Base-by-base conservation (phyloP, 2,113 vertebrate genomes). In the Aegithalos caudatus region DNA sequence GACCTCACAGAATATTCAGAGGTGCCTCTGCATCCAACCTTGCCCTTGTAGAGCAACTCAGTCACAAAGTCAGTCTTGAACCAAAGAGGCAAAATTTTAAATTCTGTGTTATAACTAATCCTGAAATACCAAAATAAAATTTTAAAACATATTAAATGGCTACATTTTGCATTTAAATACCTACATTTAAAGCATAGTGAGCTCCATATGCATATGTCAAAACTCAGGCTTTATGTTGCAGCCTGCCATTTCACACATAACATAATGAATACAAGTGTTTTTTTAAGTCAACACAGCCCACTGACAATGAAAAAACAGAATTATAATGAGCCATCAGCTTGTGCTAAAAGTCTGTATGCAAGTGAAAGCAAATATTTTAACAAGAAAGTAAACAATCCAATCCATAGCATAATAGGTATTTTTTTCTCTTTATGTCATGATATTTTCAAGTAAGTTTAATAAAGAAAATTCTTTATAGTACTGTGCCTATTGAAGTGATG, bases 71-170 rank as follows among this genome's bases (percentile, higher is more conserved):
- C 64, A 78, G 45, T 73, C 56, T 84, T 86, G 44, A 91, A 89
- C 84, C 85, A 90, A 91, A 90, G 85, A 94, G 37, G 28, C 77
- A 78, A 81, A 95, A 53, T 38, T 86, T 87, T 64, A 64, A 77
- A 47, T 10, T 91, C 31, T 54, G 16, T 71, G 13, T 66, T 60
- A 16, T n/a, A 90, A n/a, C 10, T 64, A 60, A 60, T 78, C 8
- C 9, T 83, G 31, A 83, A 86, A 67, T 66, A 84, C 35, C 29
- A 84, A 91, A 89, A 37, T 67, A 29, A 53, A 57, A 50, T 60
- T 84, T 81, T 3, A 16, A 62, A 35, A 65, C 6, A 7, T 58
- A 33, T 14, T 86, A 54, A 70, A 76, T 50, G 23, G 3, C 20
- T 90, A 11, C 44, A 61, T 77, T 74, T 87, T 94, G 72, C 12